phyloP scores from a whole-genome alignment of 2,888 invertebrate genomes.

The Stenichneumon culpator region DNA sequence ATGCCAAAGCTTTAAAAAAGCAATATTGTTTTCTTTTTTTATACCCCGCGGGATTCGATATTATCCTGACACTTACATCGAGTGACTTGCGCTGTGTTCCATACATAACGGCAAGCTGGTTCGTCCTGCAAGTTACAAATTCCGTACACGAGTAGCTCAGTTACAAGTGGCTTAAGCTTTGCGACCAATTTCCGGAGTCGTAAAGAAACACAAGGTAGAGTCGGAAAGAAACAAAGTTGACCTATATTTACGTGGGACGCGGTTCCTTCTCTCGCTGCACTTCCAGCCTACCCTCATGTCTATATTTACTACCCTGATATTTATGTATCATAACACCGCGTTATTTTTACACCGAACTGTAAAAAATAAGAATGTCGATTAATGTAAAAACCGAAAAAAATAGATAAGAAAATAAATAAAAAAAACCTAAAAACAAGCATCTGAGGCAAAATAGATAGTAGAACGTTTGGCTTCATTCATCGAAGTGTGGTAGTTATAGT shows the following conservation, averaged over 20 bases:
- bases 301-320: neutral
- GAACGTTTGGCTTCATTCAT: conserved; percentile 34
- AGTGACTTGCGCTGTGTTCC: neutral
- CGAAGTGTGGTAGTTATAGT: conserved; percentile 7
- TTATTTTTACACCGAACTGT: neutral
- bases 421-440: neutral
- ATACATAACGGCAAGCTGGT: neutral
- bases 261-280: neutral
- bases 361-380: neutral
- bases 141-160: neutral
- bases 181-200: neutral
- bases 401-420: neutral
- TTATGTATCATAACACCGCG: neutral
- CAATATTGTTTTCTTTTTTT: neutral
- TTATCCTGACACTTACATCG: neutral
- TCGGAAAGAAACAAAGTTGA: neutral
- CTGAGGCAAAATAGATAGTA: conserved; percentile 2
- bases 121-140: neutral
- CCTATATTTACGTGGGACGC: neutral
- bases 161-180: neutral
- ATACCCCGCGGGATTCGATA: neutral
- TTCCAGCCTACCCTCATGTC: neutral
- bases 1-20: neutral
- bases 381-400: neutral
- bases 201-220: neutral